Percentiles rank a stretch among this genome's conserved stretches.
Evolutionary conservation across 1,140 invertebrate species (phyloP).

Genomic region (Thaumetopoea pityocampa): DNA sequence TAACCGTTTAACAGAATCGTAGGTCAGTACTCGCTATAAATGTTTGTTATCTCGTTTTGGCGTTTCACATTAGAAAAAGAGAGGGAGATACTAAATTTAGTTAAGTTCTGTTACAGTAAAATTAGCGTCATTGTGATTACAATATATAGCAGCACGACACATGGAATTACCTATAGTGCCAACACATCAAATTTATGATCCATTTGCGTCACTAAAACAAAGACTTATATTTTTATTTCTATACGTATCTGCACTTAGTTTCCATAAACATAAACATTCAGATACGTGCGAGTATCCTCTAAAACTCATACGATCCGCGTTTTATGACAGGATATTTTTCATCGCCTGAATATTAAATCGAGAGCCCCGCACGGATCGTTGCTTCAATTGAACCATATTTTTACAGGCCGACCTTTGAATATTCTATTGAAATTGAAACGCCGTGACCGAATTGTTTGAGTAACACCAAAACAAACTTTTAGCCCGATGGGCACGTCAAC

Average conservation of each 20-base stretch:
- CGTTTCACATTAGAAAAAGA: too few species aligned
- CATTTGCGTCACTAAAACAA: constrained; percentile 20
- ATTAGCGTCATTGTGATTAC: too few species aligned
- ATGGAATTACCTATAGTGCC: constrained; percentile 25
- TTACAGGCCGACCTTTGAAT: constrained; percentile 56
- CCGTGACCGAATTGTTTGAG: constrained; percentile 38
- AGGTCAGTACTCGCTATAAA: too few species aligned
- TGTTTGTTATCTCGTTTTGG: too few species aligned
- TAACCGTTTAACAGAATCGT: too few species aligned
- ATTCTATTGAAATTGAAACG: constrained; percentile 60
- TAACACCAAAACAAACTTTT: constrained; percentile 28
- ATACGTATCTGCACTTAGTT: constrained; percentile 30
- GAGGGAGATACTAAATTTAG: too few species aligned
- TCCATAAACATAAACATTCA: constrained; percentile 69
- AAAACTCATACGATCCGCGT: constrained; percentile 60
- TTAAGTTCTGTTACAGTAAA: too few species aligned
- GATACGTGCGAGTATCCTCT: constrained; percentile 50
- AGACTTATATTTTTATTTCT: constrained; percentile 32
- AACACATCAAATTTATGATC: constrained; percentile 34
- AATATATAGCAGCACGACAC: constrained; percentile 1
- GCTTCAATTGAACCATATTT: constrained; percentile 63
- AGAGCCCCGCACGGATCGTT: constrained; percentile 48
- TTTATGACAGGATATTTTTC: constrained; percentile 63
- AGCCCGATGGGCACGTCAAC: constrained; percentile 13
- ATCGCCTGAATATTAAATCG: constrained; percentile 62